These are phyloP conservation scores for Darevskia mixta DNA, from an alignment of 2,797 vertebrate genomes.

Conservation along the genomic window DNA sequence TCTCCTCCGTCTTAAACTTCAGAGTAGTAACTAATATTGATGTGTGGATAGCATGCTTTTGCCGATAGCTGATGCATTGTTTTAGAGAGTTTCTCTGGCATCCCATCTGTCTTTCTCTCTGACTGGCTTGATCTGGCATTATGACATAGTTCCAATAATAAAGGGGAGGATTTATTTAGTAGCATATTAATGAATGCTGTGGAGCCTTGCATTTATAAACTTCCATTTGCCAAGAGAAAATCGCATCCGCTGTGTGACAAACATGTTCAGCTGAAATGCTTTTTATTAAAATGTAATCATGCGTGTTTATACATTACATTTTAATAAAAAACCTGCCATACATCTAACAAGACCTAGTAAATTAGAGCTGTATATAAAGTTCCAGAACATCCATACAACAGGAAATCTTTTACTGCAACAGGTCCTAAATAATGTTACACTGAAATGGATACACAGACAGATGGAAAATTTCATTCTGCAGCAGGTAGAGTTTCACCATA, in stretches of 20 bases:
- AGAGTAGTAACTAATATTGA: not conserved
- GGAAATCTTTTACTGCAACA: conserved; percentile 54
- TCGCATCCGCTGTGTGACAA: conserved; percentile 45
- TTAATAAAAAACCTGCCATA: conserved; percentile 33
- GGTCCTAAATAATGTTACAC: conserved; percentile 54
- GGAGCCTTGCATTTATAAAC: conserved; percentile 43
- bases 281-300: conserved; percentile 52
- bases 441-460: conserved; percentile 28
- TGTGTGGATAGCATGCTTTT: not conserved
- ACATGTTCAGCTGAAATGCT: conserved; percentile 34
- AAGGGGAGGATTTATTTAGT: conserved; percentile 36
- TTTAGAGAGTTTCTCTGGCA: not conserved
- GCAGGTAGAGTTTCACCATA: conserved; percentile 42
- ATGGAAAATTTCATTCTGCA: conserved; percentile 36
- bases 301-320: conserved; percentile 14
- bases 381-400: conserved; percentile 51
- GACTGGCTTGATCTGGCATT: not conserved
- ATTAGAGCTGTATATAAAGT: conserved; percentile 32
- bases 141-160: conserved; percentile 7
- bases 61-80: not conserved
- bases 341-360: conserved; percentile 30
- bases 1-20: not conserved
- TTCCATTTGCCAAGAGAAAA: conserved; percentile 19
- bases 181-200: conserved; percentile 42
- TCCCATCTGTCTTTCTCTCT: conserved; percentile 6